Conservation (phyloP, 2,888 invertebrate genomes). For the Melipona bicolor region DNA sequence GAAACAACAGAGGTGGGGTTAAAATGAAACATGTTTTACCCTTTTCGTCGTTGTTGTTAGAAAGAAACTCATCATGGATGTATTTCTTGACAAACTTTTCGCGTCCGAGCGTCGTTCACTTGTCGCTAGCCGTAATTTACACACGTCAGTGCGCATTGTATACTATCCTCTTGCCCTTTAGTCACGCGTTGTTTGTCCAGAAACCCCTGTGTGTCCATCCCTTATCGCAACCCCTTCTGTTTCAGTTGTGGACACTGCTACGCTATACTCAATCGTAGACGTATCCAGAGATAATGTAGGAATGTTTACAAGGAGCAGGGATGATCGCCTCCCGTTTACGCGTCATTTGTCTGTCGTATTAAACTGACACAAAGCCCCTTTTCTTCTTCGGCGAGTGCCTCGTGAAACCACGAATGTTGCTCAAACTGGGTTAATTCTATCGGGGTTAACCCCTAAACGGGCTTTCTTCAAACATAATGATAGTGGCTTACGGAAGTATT, state of each 20-base stretch:
- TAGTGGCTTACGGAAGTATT: not conserved
- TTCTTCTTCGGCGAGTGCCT: not conserved
- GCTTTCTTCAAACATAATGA: not conserved
- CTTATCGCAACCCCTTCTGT: conserved; percentile 19
- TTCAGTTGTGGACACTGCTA: conserved; percentile 32
- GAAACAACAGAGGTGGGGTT: no score
- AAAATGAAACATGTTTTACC: not conserved
- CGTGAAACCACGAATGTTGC: not conserved
- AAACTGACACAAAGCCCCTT: not conserved
- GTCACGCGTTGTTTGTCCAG: conserved; percentile 40
- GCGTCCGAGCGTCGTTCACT: not conserved
- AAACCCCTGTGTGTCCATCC: conserved; percentile 20
- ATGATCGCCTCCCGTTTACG: conserved; percentile 19
- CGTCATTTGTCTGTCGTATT: conserved; percentile 47
- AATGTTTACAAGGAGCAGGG: conserved; percentile 30
- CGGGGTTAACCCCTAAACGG: not conserved
- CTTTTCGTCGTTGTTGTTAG: not conserved
- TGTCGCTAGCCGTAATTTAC: conserved; percentile 8
- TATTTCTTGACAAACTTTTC: not conserved
- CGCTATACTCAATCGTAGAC: conserved; percentile 37
- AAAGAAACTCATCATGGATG: not conserved
- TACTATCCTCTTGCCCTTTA: conserved; percentile 14
- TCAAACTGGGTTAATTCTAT: not conserved
- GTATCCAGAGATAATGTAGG: conserved; percentile 37
- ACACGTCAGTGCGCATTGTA: not conserved